These are phyloP conservation scores for Diglossa brunneiventris DNA, from an alignment of 2,113 vertebrate species.

Conservation along the genomic window DNA sequence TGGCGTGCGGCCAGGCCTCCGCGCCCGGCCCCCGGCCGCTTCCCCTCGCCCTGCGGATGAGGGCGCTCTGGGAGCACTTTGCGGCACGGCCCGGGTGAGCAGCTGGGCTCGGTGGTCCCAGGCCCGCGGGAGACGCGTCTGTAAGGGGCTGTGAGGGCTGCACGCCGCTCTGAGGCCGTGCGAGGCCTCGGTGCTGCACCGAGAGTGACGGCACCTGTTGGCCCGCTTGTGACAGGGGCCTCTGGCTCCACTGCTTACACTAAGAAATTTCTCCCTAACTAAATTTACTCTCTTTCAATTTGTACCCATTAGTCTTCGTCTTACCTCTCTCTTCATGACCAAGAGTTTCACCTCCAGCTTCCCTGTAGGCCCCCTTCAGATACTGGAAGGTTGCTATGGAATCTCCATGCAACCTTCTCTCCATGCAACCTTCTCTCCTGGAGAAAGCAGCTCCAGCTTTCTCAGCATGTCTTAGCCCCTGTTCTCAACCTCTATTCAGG, in stretches of 20 bases:
- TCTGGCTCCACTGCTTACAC: accelerated
- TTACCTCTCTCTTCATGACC: neutral
- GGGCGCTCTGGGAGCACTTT: neutral
- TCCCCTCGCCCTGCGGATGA: accelerated
- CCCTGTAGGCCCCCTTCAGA: neutral
- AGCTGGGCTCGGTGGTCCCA: accelerated
- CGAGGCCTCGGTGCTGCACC: accelerated
- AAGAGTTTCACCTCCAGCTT: neutral
- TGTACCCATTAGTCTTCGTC: neutral
- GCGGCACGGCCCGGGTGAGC: accelerated
- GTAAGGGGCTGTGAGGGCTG: accelerated
- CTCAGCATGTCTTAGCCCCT: neutral
- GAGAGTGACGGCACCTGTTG: neutral
- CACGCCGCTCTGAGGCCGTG: neutral
- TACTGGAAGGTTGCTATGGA: neutral
- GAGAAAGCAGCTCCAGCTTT: neutral
- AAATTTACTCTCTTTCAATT: neutral
- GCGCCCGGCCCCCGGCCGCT: accelerated
- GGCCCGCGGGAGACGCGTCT: accelerated
- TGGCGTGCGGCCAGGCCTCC: accelerated
- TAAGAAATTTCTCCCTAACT: neutral
- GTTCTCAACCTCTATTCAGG: neutral
- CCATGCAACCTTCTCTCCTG: neutral
- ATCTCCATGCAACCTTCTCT: neutral
- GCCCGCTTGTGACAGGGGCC: accelerated